Evolutionary conservation across 2,888 invertebrate species (phyloP), one percentile per base, ranked within the genome.

Genomic region (Drosophila mimica): DNA sequence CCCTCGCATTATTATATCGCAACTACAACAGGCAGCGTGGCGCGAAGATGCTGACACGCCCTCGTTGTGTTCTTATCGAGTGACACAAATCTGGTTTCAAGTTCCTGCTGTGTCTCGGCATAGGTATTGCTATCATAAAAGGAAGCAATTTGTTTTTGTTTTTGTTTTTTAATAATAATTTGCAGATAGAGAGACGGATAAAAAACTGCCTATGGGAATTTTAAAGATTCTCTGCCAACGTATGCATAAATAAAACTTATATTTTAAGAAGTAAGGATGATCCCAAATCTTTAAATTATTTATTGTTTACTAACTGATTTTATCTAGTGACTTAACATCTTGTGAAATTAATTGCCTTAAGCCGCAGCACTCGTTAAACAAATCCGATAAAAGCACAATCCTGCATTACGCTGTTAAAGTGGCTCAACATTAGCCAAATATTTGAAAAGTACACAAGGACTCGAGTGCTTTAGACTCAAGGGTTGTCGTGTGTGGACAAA

Each of bases 51-150:
- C 73, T 66, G 49, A 54, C n/a, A 70, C 58, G 74, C 78, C 71
- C 73, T 62, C 51, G 64, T 76, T 70, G 82, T 66, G 30, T 33
- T 48, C 17, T 74, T 88, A 83, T 88, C 86, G 71, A 75, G 43
- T 40, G 69, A 69, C 70, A 75, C 65, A 65, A 64, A 88, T 88
- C 83, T 83, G 70, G 58, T 72, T 70, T 74, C 33, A 49, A 65
- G 57, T 60, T n/a, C 51, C 43, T 31, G 33, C 30, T 46, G 25
- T 43, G 31, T 9, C n/a, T 8, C 11, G 9, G 9, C 33, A 30
- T 49, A 49, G 15, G 3, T 28, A 49, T 25, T 15, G 15, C 20
- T 7, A 46, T 46, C 46, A 15, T 25, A 25, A 46, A 46, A 25
- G 46, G 25, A 46, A 46, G 46, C 25, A 8, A 25, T 46, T 46